phyloP scores from a whole-genome alignment of 2,888 invertebrate genomes.

The Aporophyla nigra region DNA sequence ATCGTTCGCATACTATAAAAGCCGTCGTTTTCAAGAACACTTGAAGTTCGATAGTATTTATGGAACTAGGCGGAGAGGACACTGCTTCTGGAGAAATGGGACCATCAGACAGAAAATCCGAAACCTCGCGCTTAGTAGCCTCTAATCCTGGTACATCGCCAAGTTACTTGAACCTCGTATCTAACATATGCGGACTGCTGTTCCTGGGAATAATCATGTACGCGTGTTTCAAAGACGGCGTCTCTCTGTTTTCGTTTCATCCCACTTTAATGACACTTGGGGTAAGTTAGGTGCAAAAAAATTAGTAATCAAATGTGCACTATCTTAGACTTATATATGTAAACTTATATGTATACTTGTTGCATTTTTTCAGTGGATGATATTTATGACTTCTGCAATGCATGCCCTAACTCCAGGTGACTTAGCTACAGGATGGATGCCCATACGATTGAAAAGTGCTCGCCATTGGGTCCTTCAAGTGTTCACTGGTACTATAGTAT shows the following conservation, averaged over 20 bases:
- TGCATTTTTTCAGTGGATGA: constrained; percentile 84
- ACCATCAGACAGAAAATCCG: constrained; percentile 78
- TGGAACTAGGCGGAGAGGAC: constrained; percentile 69
- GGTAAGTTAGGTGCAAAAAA: constrained; percentile 76
- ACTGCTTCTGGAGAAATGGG: constrained; percentile 75
- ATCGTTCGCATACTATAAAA: constrained; percentile 21
- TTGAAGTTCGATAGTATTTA: constrained; percentile 51
- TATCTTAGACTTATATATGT: neutral
- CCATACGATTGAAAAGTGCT: constrained; percentile 86
- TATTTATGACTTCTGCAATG: constrained; percentile 87
- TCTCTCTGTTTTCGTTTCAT: constrained; percentile 86
- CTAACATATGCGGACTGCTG: constrained; percentile 81
- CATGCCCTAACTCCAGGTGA: constrained; percentile 89
- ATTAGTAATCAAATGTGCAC: neutral
- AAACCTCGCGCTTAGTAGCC: constrained; percentile 82
- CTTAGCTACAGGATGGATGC: constrained; percentile 89
- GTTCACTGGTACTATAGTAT: constrained; percentile 75
- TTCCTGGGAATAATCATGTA: constrained; percentile 82
- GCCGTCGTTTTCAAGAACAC: neutral
- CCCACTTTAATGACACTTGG: constrained; percentile 87
- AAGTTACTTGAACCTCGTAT: constrained; percentile 83
- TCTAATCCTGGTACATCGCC: constrained; percentile 76
- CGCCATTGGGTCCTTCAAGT: constrained; percentile 89
- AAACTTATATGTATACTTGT: neutral
- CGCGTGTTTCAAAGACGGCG: constrained; percentile 82